Percentiles rank a stretch among this genome's conserved stretches.
These are phyloP conservation scores for Acromyrmex heyeri DNA, from an alignment of 1,140 invertebrate species.

Conservation along the genomic window DNA sequence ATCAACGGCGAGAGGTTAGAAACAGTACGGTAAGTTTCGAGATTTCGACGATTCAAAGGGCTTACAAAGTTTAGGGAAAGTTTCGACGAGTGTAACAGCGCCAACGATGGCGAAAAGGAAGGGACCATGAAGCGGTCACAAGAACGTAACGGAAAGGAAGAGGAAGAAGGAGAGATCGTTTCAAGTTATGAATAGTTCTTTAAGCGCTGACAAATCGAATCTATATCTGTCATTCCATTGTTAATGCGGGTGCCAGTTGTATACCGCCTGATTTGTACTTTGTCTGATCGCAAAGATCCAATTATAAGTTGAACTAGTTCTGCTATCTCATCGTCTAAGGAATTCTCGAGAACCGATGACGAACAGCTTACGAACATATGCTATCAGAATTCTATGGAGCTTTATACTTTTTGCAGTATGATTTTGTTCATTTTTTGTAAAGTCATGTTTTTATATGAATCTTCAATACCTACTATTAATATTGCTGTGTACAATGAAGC, in stretches of 20 bases:
- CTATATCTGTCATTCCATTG: conserved; percentile 60
- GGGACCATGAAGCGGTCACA: background rate
- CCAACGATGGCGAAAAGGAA: background rate
- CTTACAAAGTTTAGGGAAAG: conserved; percentile 57
- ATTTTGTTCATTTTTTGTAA: background rate
- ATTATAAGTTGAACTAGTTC: conserved; percentile 71
- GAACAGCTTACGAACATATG: background rate
- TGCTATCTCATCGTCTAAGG: conserved; percentile 31
- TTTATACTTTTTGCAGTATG: background rate
- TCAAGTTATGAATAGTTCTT: conserved; percentile 60
- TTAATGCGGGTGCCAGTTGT: conserved; percentile 24
- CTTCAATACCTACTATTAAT: background rate
- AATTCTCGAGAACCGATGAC: conserved; percentile 20
- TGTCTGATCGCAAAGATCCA: conserved; percentile 64
- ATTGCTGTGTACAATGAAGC: background rate
- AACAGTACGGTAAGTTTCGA: conserved; percentile 55
- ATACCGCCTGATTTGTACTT: conserved; percentile 59
- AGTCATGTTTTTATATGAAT: background rate
- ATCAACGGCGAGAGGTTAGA: conserved; percentile 53
- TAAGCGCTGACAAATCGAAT: conserved; percentile 41
- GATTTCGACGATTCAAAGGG: conserved; percentile 67
- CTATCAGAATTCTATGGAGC: conserved; percentile 4
- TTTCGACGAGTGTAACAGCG: conserved; percentile 48
- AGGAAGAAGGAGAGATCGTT: conserved; percentile 13
- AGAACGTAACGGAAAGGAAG: conserved; percentile 15